These are phyloP conservation scores for Gavia stellata DNA, from an alignment of 2,113 vertebrate genomes.

Conservation along the genomic window DNA sequence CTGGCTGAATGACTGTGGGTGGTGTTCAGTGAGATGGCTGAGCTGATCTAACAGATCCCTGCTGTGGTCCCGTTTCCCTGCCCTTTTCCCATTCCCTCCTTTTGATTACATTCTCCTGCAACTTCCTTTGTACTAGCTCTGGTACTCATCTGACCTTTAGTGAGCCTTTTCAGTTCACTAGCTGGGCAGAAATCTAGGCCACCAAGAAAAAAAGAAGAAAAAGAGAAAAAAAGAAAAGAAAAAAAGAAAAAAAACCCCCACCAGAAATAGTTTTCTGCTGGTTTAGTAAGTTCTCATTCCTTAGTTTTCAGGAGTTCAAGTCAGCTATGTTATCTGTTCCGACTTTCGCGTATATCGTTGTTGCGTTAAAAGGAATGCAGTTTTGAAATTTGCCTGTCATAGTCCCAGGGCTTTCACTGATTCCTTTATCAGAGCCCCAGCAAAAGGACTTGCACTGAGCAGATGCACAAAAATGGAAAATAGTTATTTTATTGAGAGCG, in stretches of 20 bases:
- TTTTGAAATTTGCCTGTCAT: too few species aligned
- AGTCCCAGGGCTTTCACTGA: too few species aligned
- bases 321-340: background rate
- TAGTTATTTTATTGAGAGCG: too few species aligned
- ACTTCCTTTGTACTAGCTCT: background rate
- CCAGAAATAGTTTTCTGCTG: background rate
- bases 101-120: background rate
- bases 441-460: too few species aligned
- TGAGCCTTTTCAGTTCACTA: background rate
- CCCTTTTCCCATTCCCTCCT: background rate
- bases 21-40: background rate
- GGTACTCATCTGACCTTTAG: background rate
- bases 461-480: too few species aligned
- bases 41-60: background rate
- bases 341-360: background rate
- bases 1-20: background rate
- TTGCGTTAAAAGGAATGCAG: too few species aligned
- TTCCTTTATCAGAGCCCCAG: too few species aligned
- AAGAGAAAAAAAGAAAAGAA: too few species aligned
- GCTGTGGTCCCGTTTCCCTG: background rate
- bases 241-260: too few species aligned
- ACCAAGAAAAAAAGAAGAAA: background rate
- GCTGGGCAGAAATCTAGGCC: background rate
- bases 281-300: background rate
- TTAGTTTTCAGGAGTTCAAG: background rate